Evolutionary conservation across 2,797 vertebrate species (phyloP).

Genomic region (Graptemys geographica): DNA sequence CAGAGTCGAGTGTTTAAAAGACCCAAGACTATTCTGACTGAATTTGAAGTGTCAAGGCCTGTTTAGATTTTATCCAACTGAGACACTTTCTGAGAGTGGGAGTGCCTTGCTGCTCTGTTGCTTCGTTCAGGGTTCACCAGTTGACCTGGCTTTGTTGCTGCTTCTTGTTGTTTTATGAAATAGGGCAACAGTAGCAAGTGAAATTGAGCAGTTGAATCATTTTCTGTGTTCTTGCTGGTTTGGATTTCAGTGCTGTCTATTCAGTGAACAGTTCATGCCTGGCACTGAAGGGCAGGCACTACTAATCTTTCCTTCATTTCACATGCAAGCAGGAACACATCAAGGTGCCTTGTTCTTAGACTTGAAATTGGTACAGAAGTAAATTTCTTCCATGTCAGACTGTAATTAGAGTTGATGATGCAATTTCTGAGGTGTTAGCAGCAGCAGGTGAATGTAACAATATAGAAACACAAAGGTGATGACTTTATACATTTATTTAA

Average conservation of each 20-base stretch:
- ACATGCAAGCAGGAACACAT: background rate
- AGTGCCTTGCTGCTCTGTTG: fast-evolving
- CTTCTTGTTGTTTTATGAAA: background rate
- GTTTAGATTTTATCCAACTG: background rate
- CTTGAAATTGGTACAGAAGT: background rate
- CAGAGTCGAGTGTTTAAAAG: background rate
- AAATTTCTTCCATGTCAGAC: background rate
- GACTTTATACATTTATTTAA: constrained; percentile 54
- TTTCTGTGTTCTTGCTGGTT: background rate
- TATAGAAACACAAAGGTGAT: constrained; percentile 56
- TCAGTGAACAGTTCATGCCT: background rate
- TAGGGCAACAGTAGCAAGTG: background rate
- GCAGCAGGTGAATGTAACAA: constrained; percentile 47
- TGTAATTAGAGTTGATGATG: constrained; percentile 20
- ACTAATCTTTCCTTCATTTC: background rate
- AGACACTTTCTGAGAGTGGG: background rate
- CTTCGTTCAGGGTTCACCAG: background rate
- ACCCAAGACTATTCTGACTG: background rate
- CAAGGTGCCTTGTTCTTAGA: background rate
- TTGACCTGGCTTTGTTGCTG: background rate
- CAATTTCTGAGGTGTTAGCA: constrained; percentile 57
- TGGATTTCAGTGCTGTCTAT: background rate
- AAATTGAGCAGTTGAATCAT: background rate
- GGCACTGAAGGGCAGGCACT: background rate
- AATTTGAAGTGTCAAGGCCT: background rate